Base-by-base conservation (phyloP, 2,888 invertebrate genomes). In the Pyrochroa serraticornis region DNA sequence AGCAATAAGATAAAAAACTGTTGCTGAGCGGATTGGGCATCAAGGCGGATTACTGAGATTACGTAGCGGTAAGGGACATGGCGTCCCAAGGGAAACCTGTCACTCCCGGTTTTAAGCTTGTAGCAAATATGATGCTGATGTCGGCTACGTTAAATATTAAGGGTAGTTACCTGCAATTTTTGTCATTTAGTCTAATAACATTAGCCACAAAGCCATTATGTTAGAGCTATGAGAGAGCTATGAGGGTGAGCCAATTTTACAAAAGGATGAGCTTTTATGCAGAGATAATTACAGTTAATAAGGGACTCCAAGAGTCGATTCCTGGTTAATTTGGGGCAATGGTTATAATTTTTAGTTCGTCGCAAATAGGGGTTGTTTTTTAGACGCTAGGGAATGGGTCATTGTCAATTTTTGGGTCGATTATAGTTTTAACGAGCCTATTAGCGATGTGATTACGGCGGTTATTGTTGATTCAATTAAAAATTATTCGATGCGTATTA, bases 201-300 rank as follows among this genome's bases (percentile, higher is more conserved):
- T 33, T 45, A 14, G 31, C 31, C 43, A n/a, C 10, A 41, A n/a
- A 47, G 47, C 44, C 30, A 52, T 33, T 14, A 36, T 45, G 48
- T 33, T 47, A 47, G 58, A 62, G 39, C 47, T 54, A 53, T 63
- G 58, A 59, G 63, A 62, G 47, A 53, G 44, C 47, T 54, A 12
- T 50, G 30, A 36, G 51, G 51, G 44, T 31, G 34, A 44, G n/a
- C 34, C 41, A 31, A 42, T 22, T 41, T 36, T 36, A 30, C 13
- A 50, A 56, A 51, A 58, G 57, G 52, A 58, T 58, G 57, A 42
- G 41, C 51, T 37, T 55, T 54, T 58, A 49, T 55, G 54, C 49
- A 60, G 65, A 67, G 67, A 72, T 73, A 75, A 75, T 75, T 71
- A 71, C 62, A 65, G 67, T 68, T 74, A 74, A 76, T 73, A 69